Conservation (phyloP, 64 coral and sea anemone genomes). For the Acropora tenuis region DNA sequence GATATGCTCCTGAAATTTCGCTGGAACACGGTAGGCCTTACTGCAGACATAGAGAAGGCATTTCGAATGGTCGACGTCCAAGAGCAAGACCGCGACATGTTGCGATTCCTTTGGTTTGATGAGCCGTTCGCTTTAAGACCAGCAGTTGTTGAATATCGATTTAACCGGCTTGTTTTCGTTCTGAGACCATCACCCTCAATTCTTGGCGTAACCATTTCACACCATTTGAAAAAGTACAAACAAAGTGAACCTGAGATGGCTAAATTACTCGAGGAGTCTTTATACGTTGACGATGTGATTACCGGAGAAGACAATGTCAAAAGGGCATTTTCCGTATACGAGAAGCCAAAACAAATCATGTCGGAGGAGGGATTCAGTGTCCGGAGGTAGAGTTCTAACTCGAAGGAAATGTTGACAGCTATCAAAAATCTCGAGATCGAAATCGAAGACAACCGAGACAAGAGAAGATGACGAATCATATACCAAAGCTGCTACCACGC, state of each 20-base stretch:
- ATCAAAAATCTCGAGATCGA: neutral
- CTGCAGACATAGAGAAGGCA: constrained; percentile 40
- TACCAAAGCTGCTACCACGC: too few relatives aligned
- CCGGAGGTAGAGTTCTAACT: too few relatives aligned
- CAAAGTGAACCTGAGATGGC: too few relatives aligned
- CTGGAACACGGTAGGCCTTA: neutral
- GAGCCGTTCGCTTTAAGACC: neutral
- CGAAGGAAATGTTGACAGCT: neutral
- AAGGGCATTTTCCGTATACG: too few relatives aligned
- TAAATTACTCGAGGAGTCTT: too few relatives aligned
- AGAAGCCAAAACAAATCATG: too few relatives aligned
- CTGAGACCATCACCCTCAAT: constrained; percentile 34
- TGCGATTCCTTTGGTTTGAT: constrained; percentile 31
- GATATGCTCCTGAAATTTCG: neutral
- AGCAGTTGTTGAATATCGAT: constrained; percentile 25
- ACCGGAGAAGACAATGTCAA: too few relatives aligned
- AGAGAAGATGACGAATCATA: constrained; percentile 57
- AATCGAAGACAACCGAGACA: neutral
- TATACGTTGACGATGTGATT: too few relatives aligned
- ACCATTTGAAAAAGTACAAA: constrained; percentile 6
- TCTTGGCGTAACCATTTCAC: constrained; percentile 20
- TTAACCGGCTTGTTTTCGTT: constrained; percentile 59
- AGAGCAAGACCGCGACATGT: neutral
- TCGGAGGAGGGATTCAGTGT: too few relatives aligned
- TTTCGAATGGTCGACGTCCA: neutral